Conservation (phyloP, 2,888 invertebrate genomes). For the Phaonia tiefii region DNA sequence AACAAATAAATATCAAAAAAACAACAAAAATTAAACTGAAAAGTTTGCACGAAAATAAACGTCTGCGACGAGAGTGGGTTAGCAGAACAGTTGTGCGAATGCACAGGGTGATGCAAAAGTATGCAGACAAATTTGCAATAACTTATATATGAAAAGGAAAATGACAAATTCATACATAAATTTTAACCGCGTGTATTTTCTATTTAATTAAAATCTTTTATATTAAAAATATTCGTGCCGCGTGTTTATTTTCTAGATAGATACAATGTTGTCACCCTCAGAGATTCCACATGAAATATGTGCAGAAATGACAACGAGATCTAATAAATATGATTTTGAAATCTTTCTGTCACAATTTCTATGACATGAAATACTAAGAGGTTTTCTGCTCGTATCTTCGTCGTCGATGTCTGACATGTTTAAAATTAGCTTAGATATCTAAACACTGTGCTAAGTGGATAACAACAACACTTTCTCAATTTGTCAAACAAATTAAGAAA, state of each 20-base stretch:
- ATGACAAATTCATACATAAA: too few relatives aligned
- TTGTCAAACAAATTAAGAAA: constrained; percentile 63
- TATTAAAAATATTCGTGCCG: too few relatives aligned
- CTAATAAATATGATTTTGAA: constrained; percentile 18
- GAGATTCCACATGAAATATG: background rate
- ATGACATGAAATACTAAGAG: constrained; percentile 3
- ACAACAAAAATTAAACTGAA: background rate
- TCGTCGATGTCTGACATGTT: background rate
- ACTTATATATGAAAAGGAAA: too few relatives aligned
- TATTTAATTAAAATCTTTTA: too few relatives aligned
- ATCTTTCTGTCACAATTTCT: background rate
- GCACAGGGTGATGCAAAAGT: background rate
- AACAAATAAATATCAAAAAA: too few relatives aligned
- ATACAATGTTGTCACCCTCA: too few relatives aligned
- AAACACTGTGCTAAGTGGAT: constrained; percentile 50
- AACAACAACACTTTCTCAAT: constrained; percentile 66
- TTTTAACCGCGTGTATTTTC: too few relatives aligned
- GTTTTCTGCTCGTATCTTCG: background rate
- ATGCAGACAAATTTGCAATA: background rate
- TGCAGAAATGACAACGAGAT: background rate
- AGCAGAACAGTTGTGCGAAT: constrained; percentile 55
- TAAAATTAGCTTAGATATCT: background rate
- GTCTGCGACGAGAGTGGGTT: constrained; percentile 61
- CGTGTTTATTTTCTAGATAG: too few relatives aligned
- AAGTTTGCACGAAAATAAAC: constrained; percentile 6